Conservation (phyloP, 2,797 vertebrate species). For the Sebastes cheni region DNA sequence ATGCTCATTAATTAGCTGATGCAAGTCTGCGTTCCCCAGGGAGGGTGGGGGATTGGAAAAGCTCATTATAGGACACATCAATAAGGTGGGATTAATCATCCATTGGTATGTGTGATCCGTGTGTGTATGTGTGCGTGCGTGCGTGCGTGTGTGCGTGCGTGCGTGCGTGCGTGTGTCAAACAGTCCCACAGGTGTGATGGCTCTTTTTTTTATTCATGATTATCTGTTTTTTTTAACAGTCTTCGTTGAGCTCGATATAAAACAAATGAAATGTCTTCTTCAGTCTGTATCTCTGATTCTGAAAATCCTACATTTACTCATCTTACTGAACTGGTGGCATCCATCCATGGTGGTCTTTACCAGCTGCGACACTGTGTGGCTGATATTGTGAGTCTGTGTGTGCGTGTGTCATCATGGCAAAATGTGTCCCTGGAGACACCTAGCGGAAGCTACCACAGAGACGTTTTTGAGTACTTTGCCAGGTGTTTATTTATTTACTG, state of each 20-base stretch:
- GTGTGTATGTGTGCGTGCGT: background rate
- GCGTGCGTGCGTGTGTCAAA: conserved; percentile 7
- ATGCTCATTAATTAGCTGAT: conserved; percentile 72
- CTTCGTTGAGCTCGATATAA: background rate
- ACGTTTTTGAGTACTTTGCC: too few relatives aligned
- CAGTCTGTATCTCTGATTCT: background rate
- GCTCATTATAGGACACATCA: conserved; percentile 65
- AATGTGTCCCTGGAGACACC: background rate
- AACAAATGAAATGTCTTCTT: background rate
- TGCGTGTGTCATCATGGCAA: background rate
- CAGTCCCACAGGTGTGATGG: conserved; percentile 18
- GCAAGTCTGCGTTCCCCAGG: conserved; percentile 40
- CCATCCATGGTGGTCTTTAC: background rate
- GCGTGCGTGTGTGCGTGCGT: background rate
- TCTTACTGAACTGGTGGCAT: background rate
- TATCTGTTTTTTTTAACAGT: conserved; percentile 1
- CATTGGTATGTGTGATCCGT: conserved; percentile 12
- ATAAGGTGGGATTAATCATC: conserved; percentile 55
- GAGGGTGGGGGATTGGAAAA: conserved; percentile 55
- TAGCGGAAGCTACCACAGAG: too few relatives aligned
- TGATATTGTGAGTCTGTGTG: background rate
- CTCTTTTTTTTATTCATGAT: conserved; percentile 9
- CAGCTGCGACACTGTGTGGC: background rate
- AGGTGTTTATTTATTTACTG: too few relatives aligned
- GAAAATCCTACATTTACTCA: background rate